These are phyloP conservation scores for Nettapus auritus DNA, from an alignment of 2,113 vertebrate genomes.

Conservation along the genomic window DNA sequence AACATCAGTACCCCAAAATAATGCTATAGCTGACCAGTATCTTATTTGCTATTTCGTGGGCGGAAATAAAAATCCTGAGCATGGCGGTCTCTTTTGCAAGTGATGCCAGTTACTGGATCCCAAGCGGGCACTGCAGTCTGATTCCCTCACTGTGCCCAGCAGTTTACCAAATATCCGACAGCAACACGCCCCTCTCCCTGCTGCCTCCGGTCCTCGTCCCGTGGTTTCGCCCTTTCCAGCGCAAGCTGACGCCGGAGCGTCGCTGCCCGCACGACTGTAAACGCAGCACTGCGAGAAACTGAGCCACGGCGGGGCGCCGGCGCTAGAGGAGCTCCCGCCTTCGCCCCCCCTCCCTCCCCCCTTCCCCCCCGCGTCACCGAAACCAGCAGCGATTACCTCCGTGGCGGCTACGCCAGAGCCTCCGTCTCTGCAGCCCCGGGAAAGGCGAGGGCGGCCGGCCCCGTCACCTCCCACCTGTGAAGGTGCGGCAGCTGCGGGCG, in stretches of 20 bases:
- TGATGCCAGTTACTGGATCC: rapidly evolving
- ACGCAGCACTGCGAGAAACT: rapidly evolving
- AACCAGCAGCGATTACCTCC: rapidly evolving
- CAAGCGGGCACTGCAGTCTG: rapidly evolving
- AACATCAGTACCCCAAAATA: neutral
- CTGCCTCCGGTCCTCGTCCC: rapidly evolving
- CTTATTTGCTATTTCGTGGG: neutral
- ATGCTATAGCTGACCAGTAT: neutral
- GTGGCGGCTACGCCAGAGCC: neutral
- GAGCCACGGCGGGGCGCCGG: too few species aligned
- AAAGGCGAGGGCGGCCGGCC: neutral
- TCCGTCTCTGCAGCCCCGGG: neutral
- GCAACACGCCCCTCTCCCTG: too few species aligned
- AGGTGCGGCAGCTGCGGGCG: neutral
- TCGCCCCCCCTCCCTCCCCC: neutral
- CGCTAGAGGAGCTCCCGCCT: too few species aligned
- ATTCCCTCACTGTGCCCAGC: rapidly evolving
- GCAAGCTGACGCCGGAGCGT: too few species aligned
- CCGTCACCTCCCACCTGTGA: neutral
- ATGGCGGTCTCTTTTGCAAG: neutral
- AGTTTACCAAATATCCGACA: rapidly evolving
- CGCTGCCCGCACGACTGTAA: too few species aligned
- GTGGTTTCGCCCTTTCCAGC: neutral
- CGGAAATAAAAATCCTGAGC: neutral
- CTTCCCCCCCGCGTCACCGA: neutral